Conservation (phyloP, 2,888 invertebrate species). For the Caenorhabditis parvicauda region DNA sequence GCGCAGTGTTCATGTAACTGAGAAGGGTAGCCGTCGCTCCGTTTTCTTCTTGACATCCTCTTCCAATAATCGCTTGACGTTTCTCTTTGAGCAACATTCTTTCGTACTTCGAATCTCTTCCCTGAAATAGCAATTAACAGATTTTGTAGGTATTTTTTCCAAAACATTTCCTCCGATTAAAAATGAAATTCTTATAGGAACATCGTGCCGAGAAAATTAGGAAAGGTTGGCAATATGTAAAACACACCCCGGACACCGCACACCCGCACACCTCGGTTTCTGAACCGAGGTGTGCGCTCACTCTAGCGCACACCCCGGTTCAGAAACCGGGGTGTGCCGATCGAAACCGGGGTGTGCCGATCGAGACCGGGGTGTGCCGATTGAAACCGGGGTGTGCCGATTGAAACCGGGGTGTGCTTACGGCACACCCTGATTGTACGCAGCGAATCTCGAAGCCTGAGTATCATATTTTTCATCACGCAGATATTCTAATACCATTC, state of each 20-base stretch:
- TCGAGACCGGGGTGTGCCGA: no score
- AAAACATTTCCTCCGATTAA: neutral
- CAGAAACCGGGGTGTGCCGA: no score
- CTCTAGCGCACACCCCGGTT: no score
- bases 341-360: no score
- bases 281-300: no score
- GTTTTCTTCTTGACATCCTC: slow-evolving; percentile 29
- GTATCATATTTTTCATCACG: no score
- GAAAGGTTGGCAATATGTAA: neutral
- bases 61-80: slow-evolving; percentile 44
- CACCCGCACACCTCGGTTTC: no score
- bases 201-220: neutral
- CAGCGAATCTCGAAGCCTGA: no score
- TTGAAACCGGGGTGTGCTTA: no score
- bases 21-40: slow-evolving; percentile 50
- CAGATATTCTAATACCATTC: no score
- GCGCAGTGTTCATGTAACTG: slow-evolving; percentile 28
- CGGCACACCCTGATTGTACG: no score
- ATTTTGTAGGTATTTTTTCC: neutral
- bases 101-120: slow-evolving; percentile 52
- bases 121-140: slow-evolving; percentile 37
- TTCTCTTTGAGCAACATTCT: slow-evolving; percentile 47
- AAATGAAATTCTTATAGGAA: neutral
- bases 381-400: no score
- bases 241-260: neutral